phyloP scores from a whole-genome alignment of 2,797 vertebrate species.

The Macrochelys suwanniensis region DNA sequence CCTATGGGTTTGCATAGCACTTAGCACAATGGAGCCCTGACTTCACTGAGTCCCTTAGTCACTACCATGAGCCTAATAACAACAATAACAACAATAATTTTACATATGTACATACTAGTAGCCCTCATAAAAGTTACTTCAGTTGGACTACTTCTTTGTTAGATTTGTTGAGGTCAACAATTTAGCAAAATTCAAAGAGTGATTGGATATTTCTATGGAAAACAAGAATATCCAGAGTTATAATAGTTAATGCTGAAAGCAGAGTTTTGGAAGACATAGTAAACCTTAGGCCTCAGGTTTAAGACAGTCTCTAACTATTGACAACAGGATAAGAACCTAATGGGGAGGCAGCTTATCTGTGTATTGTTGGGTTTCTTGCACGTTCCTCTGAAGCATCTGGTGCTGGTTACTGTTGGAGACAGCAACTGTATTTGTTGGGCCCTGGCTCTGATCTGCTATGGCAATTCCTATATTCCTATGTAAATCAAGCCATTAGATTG shows the following conservation, averaged over 20 bases:
- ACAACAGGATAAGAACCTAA: conserved; percentile 9
- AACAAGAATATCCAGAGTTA: background rate
- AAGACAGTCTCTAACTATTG: background rate
- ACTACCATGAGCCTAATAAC: background rate
- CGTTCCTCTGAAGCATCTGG: background rate
- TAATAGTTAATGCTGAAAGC: background rate
- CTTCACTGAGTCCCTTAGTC: background rate
- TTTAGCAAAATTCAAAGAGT: background rate
- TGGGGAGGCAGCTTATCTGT: background rate
- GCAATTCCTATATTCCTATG: background rate
- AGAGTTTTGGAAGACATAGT: background rate
- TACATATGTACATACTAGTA: background rate
- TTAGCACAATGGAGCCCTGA: background rate
- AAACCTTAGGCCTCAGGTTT: conserved; percentile 16
- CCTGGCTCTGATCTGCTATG: background rate
- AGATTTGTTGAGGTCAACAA: background rate
- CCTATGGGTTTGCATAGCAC: background rate
- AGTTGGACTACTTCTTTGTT: background rate
- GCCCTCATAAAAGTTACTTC: background rate
- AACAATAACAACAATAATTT: background rate
- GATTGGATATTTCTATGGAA: background rate
- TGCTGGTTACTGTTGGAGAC: background rate
- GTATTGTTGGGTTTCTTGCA: background rate
- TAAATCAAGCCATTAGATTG: background rate
- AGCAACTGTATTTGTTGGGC: background rate